phyloP scores from a whole-genome alignment of 2,113 vertebrate genomes.

The Mobula hypostoma region DNA sequence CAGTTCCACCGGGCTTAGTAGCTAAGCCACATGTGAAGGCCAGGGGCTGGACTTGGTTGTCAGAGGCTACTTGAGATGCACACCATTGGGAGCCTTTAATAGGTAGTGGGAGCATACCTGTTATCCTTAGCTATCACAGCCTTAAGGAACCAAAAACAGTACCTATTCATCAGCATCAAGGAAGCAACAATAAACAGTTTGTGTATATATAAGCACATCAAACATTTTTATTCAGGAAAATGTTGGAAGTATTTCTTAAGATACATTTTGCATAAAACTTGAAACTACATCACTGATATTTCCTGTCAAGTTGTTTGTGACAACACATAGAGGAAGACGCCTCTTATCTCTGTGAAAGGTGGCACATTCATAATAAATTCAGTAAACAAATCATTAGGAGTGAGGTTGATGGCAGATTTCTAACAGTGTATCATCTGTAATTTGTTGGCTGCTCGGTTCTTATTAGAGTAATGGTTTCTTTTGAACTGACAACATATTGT shows the following conservation, averaged over 20 bases:
- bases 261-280: constrained; percentile 28
- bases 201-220: not conserved
- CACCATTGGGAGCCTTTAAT: no score
- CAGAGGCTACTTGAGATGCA: no score
- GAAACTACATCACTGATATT: constrained; percentile 22
- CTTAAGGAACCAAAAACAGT: not conserved
- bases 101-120: no score
- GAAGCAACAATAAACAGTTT: not conserved
- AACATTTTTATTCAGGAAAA: not conserved
- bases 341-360: constrained; percentile 31
- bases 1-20: no score
- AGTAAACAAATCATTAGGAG: constrained; percentile 34
- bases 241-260: not conserved
- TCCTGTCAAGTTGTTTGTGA: constrained; percentile 24
- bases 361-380: constrained; percentile 31
- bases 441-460: constrained; percentile 12
- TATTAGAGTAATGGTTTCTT: constrained; percentile 19
- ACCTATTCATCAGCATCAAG: not conserved
- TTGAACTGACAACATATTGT: constrained; percentile 16
- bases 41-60: no score
- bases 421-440: constrained; percentile 34
- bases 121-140: no score
- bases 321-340: constrained; percentile 8
- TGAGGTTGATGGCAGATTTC: constrained; percentile 26
- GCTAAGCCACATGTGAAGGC: no score